phyloP scores from a whole-genome alignment of 2,797 vertebrate genomes.

The Chelon labrosus region DNA sequence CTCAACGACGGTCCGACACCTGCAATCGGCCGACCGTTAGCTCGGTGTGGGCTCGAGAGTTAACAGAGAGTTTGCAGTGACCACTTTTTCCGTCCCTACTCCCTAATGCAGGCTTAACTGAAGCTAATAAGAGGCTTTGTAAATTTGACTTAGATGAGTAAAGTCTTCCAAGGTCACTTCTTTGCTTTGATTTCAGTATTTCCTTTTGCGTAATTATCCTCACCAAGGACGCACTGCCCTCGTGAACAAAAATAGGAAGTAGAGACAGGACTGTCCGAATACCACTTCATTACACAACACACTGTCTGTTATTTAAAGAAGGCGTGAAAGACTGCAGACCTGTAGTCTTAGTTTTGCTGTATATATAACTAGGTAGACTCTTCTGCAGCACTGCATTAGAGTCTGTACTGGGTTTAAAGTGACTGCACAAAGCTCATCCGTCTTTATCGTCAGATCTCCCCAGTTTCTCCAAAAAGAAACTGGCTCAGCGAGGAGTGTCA shows the following conservation, averaged over 20 bases:
- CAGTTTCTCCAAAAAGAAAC: slow-evolving; percentile 15
- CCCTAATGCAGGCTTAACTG: too few relatives aligned
- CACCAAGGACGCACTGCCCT: background rate
- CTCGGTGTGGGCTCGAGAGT: too few relatives aligned
- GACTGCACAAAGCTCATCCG: background rate
- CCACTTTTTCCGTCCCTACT: too few relatives aligned
- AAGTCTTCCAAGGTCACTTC: background rate
- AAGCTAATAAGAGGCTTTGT: too few relatives aligned
- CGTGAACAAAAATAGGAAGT: background rate
- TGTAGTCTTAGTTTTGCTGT: background rate
- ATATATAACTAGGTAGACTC: too few relatives aligned
- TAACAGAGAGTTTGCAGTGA: too few relatives aligned
- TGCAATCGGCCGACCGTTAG: too few relatives aligned
- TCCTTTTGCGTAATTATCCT: background rate
- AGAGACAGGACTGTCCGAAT: background rate
- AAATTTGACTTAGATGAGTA: background rate
- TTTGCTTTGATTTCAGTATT: background rate
- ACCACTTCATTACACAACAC: background rate
- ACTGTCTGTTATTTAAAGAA: background rate
- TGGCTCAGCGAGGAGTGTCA: slow-evolving; percentile 3
- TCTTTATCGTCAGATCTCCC: slow-evolving; percentile 7
- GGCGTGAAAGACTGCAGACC: background rate
- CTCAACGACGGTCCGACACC: too few relatives aligned
- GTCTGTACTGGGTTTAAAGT: background rate
- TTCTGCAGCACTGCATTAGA: too few relatives aligned